Evolutionary conservation across 2,113 vertebrate genomes (phyloP).

Genomic region (Siniperca knerii): DNA sequence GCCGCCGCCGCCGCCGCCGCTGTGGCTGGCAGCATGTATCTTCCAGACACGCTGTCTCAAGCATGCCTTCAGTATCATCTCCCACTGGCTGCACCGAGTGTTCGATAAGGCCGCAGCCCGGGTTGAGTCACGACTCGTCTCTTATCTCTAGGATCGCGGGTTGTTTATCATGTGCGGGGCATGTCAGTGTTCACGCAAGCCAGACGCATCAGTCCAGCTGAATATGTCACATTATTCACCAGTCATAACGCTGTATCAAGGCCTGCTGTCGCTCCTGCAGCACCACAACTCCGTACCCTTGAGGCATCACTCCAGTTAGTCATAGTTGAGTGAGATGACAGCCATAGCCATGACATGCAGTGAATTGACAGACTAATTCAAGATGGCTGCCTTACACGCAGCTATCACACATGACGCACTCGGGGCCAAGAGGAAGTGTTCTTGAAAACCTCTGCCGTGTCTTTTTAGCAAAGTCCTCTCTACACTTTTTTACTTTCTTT

Average conservation of each 20-base stretch:
- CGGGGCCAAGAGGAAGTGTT: neutral
- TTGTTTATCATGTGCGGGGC: conserved; percentile 58
- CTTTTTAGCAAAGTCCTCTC: neutral
- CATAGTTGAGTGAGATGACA: conserved; percentile 48
- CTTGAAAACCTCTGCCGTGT: neutral
- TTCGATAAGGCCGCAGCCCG: conserved; percentile 2
- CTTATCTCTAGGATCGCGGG: conserved; percentile 56
- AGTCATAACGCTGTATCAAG: conserved; percentile 31
- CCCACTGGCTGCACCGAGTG: conserved; percentile 33
- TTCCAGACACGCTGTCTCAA: conserved; percentile 35
- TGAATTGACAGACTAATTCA: conserved; percentile 61
- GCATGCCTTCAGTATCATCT: conserved; percentile 50
- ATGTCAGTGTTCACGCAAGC: conserved; percentile 46
- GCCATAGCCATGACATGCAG: conserved; percentile 47
- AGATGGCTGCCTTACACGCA: conserved; percentile 61
- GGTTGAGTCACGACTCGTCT: conserved; percentile 65
- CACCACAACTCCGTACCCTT: conserved; percentile 21
- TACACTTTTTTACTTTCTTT: neutral
- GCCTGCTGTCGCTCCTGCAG: conserved; percentile 10
- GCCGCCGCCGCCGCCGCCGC: conserved; percentile 19
- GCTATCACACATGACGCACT: neutral
- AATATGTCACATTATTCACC: conserved; percentile 54
- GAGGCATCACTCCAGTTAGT: conserved; percentile 39
- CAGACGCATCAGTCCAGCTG: conserved; percentile 33
- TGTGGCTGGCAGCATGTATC: conserved; percentile 41